Evolutionary conservation across 2,888 invertebrate genomes (phyloP), one percentile per base, ranked within the genome.

Genomic region (Lithophane ornitopus): DNA sequence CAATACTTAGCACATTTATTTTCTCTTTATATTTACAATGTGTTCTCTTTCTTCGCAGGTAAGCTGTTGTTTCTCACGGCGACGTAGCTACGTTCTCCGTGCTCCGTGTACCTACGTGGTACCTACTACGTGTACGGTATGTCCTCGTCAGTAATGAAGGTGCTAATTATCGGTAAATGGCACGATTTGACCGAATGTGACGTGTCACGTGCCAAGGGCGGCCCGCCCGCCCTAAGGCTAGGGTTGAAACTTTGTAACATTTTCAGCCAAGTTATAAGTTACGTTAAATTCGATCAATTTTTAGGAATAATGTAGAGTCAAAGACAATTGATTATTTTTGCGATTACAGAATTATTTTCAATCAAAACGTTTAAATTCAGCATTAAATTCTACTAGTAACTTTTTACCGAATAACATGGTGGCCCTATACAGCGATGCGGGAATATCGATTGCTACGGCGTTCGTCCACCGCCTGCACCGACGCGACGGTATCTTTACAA

Each of bases 61-160:
- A 85, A 78, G 85, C 66, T 70, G 84, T 70, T 63, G 67, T 44
- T 70, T 78, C 73, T n/a, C 81, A 78, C 80, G 69, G 0, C 49
- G 22, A 1, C 26, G 71, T 12, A 6, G 11, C 22, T 26, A 46
- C 46, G 52, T 16, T 2, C 19, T 19, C 14, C 34, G 49, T 44
- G 11, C 34, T 28, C 8, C 52, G 63, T 3, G 70, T 39, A 54
- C 41, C 34, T 9, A 19, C 46, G 34, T n/a, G 44, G 28, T 46
- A n/a, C 44, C 9, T 39, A 11, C 52, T 52, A 46, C 52, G 19
- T 59, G 52, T 34, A 39, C 39, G 84, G 76, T 77, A 82, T 28
- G 82, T 75, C 63, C 67, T 71, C 61, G 28, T 8, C 34, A 49
- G 12, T 58, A 56, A 28, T 41, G 49, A 46, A 56, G 49, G 41